Evolutionary conservation across 2,888 invertebrate genomes (phyloP).

Genomic region (Euzetes globulus): DNA sequence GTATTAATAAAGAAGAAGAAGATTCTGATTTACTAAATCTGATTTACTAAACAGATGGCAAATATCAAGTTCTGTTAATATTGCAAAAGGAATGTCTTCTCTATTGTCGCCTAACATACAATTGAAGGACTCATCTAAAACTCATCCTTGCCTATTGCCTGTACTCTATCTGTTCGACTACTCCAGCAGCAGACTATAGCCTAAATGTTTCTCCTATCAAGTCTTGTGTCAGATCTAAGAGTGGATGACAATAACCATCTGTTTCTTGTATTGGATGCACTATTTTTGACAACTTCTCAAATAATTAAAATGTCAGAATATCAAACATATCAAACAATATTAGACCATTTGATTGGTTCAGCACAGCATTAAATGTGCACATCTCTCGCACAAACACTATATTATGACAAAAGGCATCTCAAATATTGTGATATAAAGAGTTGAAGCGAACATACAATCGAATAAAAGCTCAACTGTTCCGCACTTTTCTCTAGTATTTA

Average conservation of each 20-base stretch:
- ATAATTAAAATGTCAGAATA: constrained; percentile 13
- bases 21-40: too few relatives aligned
- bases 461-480: neutral
- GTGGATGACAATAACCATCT: constrained; percentile 4
- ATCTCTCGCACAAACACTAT: neutral
- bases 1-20: neutral
- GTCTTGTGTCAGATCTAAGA: neutral
- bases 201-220: neutral
- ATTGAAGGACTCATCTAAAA: neutral
- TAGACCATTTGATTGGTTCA: neutral
- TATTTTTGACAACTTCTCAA: neutral
- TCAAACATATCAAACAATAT: neutral
- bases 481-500: neutral
- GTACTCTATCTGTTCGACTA: too few relatives aligned
- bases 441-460: neutral
- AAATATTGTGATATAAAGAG: neutral
- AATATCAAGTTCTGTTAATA: neutral
- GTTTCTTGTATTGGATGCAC: neutral
- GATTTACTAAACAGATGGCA: constrained; percentile 16
- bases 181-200: too few relatives aligned
- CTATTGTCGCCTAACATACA: constrained; percentile 2
- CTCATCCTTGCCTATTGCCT: neutral
- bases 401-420: neutral
- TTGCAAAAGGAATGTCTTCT: neutral
- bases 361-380: neutral